Evolutionary conservation across 2,888 invertebrate genomes (phyloP), one percentile per base, ranked within the genome.

Genomic region (Callimorpha dominula): DNA sequence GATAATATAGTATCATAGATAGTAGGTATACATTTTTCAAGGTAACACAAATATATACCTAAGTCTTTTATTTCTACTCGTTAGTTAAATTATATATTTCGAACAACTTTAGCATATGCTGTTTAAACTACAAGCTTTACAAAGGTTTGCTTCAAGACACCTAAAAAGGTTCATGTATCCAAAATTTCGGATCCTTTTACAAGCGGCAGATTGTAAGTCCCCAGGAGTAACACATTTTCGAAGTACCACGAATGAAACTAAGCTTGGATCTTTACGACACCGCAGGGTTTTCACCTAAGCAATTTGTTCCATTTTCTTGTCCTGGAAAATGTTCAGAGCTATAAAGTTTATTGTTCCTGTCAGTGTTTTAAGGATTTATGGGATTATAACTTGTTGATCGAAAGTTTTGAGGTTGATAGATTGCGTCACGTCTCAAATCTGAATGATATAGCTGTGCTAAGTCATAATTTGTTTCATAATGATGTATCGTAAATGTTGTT

Each of bases 231-330:
- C 86, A 89, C 87, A 88, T 89, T 89, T 89, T 84, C 85, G 79
- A 88, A 89, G 85, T 87, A 86, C 83, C 81, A 82, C 82, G 83
- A 85, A 86, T 86, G 83, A 88, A 89, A 88, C 89, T 89, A 86
- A 86, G 87, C 88, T 83, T 76, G 86, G 83, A 87, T 89, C 88
- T 91, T 91, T 92, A 92, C 89, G 89, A 87, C 86, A 87, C 92
- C 90, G 79, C 84, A 72, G 92, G 91, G 92, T 88, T 87, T 90
- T 88, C 88, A 91, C 90, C 90, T 90, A 85, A 83, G 86, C 88
- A 87, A 89, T 89, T 89, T 89, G 86, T 88, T 87, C 86, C 80
- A 84, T 82, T 86, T 86, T 83, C 84, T 85, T 83, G 85, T 88
- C 83, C 85, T 83, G 84, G 86, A 86, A 88, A 89, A 89, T 87